Evolutionary conservation across 1,140 invertebrate genomes (phyloP).

Genomic region (Anthonomus grandis): DNA sequence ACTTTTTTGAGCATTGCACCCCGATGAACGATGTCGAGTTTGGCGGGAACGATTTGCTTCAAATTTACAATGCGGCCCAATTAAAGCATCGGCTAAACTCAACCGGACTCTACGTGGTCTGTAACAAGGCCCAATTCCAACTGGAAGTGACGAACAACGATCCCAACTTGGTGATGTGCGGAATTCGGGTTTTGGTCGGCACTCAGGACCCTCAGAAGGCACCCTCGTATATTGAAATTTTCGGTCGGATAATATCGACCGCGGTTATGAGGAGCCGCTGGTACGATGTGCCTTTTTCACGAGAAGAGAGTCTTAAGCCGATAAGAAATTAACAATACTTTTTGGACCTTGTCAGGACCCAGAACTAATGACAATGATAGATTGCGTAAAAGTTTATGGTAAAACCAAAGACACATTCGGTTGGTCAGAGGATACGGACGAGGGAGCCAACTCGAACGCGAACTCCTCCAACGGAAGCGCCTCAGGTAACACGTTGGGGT

Average conservation of each 20-base stretch:
- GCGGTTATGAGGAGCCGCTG: slow-evolving; percentile 76
- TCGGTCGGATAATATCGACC: slow-evolving; percentile 78
- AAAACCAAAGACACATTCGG: slow-evolving; percentile 95
- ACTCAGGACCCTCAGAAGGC: slow-evolving; percentile 81
- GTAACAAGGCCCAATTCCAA: slow-evolving; percentile 84
- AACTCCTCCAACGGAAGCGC: slow-evolving; percentile 43
- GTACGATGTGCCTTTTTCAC: slow-evolving; percentile 92
- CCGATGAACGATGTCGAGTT: slow-evolving; percentile 90
- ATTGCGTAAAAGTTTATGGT: slow-evolving; percentile 67
- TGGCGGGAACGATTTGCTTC: slow-evolving; percentile 91
- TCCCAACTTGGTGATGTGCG: slow-evolving; percentile 77
- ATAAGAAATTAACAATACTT: slow-evolving; percentile 85
- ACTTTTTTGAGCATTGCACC: slow-evolving; percentile 95
- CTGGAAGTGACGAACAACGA: slow-evolving; percentile 89
- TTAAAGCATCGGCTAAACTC: slow-evolving; percentile 91
- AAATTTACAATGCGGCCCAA: slow-evolving; percentile 93
- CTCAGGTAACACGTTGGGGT: too few species aligned
- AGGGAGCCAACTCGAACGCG: slow-evolving; percentile 53
- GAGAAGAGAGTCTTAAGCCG: slow-evolving; percentile 91
- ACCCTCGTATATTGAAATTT: slow-evolving; percentile 81
- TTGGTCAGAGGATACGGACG: slow-evolving; percentile 94
- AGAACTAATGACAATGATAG: slow-evolving; percentile 34
- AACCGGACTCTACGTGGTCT: slow-evolving; percentile 85
- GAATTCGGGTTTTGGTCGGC: slow-evolving; percentile 72
- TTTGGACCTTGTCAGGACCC: slow-evolving; percentile 78